Conservation (phyloP, 2,797 vertebrate genomes). For the Gambelia wislizenii region DNA sequence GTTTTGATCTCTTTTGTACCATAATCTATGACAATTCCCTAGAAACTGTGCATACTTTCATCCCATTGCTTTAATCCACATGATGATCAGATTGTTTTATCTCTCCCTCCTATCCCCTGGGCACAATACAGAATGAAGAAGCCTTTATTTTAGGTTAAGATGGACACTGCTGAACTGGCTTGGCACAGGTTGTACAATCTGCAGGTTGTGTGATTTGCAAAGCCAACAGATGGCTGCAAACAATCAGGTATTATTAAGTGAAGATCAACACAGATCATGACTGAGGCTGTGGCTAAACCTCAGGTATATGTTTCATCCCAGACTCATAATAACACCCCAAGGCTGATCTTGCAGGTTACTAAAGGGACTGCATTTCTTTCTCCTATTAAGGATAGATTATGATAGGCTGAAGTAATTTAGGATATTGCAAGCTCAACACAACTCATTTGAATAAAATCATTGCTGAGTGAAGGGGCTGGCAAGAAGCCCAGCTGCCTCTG, state of each 20-base stretch:
- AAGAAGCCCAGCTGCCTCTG: slow-evolving; percentile 60
- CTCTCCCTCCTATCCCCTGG: background rate
- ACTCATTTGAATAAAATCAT: slow-evolving; percentile 74
- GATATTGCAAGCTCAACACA: slow-evolving; percentile 67
- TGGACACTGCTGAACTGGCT: slow-evolving; percentile 20
- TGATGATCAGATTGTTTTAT: background rate
- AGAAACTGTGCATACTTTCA: background rate
- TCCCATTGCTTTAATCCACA: background rate
- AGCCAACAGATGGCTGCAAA: slow-evolving; percentile 68
- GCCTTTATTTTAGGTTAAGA: background rate
- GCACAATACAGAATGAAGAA: background rate
- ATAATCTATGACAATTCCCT: background rate
- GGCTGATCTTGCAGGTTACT: slow-evolving; percentile 68
- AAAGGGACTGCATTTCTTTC: slow-evolving; percentile 68
- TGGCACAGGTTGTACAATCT: background rate
- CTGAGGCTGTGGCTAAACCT: slow-evolving; percentile 59
- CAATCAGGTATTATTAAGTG: slow-evolving; percentile 72
- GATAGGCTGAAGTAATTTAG: slow-evolving; percentile 68
- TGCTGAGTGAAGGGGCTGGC: slow-evolving; percentile 67
- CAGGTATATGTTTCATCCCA: slow-evolving; percentile 68
- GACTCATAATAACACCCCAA: slow-evolving; percentile 64
- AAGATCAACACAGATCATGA: slow-evolving; percentile 71
- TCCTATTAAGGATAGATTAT: slow-evolving; percentile 70
- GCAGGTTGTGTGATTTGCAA: slow-evolving; percentile 49
- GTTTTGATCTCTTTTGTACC: background rate